Percentiles rank a stretch among this genome's conserved stretches.
Evolutionary conservation across 2,888 invertebrate species (phyloP).

Genomic region (Chromoteleia sp.): DNA sequence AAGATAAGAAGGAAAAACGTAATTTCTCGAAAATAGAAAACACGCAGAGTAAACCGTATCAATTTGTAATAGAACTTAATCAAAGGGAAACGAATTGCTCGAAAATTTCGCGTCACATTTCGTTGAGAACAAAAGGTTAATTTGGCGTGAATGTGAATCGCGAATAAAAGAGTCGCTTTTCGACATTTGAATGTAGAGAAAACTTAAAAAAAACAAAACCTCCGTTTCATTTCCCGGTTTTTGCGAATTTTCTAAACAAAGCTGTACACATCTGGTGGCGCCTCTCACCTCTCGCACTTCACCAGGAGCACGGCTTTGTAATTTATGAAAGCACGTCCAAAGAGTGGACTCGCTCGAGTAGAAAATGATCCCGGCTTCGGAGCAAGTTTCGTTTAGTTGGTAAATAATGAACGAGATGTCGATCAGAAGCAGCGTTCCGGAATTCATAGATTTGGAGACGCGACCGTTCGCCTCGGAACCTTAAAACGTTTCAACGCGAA

Average conservation of each 20-base stretch:
- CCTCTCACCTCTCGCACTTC: conserved; percentile 40
- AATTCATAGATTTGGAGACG: conserved; percentile 29
- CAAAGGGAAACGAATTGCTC: conserved; percentile 17
- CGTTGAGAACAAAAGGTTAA: conserved; percentile 42
- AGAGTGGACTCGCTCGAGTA: conserved; percentile 29
- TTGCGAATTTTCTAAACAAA: conserved; percentile 53
- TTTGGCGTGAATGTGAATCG: conserved; percentile 40
- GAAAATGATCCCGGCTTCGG: conserved; percentile 45
- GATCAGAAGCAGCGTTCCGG: conserved; percentile 38
- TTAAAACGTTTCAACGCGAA: conserved; percentile 1
- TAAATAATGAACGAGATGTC: conserved; percentile 61
- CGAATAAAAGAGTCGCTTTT: conserved; percentile 38
- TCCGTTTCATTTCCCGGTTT: conserved; percentile 19
- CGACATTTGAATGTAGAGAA: conserved; percentile 37
- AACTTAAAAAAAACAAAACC: no score
- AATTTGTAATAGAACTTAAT: conserved; percentile 17
- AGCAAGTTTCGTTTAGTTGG: conserved; percentile 29
- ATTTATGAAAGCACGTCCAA: conserved; percentile 56
- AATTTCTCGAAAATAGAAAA: neutral
- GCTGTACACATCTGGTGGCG: conserved; percentile 22
- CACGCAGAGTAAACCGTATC: neutral
- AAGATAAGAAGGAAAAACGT: no score
- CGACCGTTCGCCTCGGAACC: conserved; percentile 9
- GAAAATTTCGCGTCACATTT: conserved; percentile 17
- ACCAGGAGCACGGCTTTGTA: conserved; percentile 29